Percentiles rank a stretch among this genome's conserved stretches.
Conservation (phyloP, 1,140 invertebrate genomes). For the Drosophila albomicans region DNA sequence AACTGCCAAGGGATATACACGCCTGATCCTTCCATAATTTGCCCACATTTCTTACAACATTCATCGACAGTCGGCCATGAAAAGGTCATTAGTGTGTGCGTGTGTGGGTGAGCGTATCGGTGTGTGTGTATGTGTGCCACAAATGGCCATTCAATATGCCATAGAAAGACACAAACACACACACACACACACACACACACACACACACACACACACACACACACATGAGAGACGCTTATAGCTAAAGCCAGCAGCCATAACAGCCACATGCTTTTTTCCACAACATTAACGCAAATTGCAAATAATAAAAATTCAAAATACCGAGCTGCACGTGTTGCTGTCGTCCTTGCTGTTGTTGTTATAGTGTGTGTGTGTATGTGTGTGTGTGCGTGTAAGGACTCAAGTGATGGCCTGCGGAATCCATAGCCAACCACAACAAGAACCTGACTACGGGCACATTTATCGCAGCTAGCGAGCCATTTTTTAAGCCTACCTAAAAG, state of each 20-base stretch:
- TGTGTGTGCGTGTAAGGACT: slow-evolving; percentile 16
- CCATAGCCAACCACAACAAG: slow-evolving; percentile 68
- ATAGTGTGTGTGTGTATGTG: slow-evolving; percentile 28
- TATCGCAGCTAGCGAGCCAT: slow-evolving; percentile 74
- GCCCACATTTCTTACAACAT: slow-evolving; percentile 82
- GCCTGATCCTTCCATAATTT: slow-evolving; percentile 71
- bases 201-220: slow-evolving; percentile 32
- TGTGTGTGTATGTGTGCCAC: slow-evolving; percentile 63
- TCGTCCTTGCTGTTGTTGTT: slow-evolving; percentile 41
- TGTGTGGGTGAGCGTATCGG: slow-evolving; percentile 47
- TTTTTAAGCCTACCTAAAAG: slow-evolving; percentile 74
- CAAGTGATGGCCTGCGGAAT: slow-evolving; percentile 40
- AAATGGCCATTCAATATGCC: slow-evolving; percentile 83
- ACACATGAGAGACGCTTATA: slow-evolving; percentile 42
- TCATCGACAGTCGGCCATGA: slow-evolving; percentile 77
- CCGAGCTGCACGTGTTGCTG: slow-evolving; percentile 76
- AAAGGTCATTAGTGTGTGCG: slow-evolving; percentile 76
- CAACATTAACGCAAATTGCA: slow-evolving; percentile 84
- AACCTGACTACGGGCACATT: slow-evolving; percentile 70
- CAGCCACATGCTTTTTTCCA: slow-evolving; percentile 83
- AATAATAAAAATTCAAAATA: slow-evolving; percentile 84
- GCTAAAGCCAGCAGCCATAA: slow-evolving; percentile 80
- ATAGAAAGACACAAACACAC: slow-evolving; percentile 44
- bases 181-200: slow-evolving; percentile 45
- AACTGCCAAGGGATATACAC: slow-evolving; percentile 50